Base-by-base conservation (phyloP, 2,797 vertebrate genomes). In the Pelobates cultripes region DNA sequence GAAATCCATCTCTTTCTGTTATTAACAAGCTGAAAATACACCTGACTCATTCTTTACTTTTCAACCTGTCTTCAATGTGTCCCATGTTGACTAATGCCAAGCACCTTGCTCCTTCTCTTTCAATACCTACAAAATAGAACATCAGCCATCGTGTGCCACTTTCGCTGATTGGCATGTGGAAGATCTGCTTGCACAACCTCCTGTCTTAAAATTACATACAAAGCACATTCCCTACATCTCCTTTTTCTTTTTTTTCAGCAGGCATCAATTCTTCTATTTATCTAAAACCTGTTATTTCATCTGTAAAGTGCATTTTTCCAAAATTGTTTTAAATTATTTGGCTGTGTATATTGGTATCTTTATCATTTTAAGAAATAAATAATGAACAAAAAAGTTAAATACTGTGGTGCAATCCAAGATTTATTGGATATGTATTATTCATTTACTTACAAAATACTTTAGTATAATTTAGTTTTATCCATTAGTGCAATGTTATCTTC, bases 31-130 rank as follows among this genome's bases (percentile, higher is more conserved):
- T 76, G 80, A 77, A 82, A 45, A 64, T 76, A 70, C 72, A 71
- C 73, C 71, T 68, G 55, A 72, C 74, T 82, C 68, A 55, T 43
- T 77, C 75, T 71, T 77, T 61, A 57, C 74, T 55, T 42, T 47
- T 66, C 75, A 70, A 66, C 73, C 80, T 77, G 80, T 73, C 80
- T 64, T 82, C 70, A 66, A 77, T 74, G 45, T 75, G 64, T 81
- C 55, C 60, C 17, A 8, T 70, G 69, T 51, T 82, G 75, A 82
- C 74, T 77, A 51, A 70, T 51, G 15, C 73, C 43, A 17, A 61
- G 57, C 73, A n/a, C 47, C 73, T 15, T 43, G 45, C 75, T 57
- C 76, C 44, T 64, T 45, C 61, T 15, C 68, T 66, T 77, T 66
- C 69, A 72, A 28, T 64, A 3, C 61, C 17, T 57, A 77, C 61